phyloP scores from a whole-genome alignment of 2,888 invertebrate genomes.

The Leptinotarsa haldemani region DNA sequence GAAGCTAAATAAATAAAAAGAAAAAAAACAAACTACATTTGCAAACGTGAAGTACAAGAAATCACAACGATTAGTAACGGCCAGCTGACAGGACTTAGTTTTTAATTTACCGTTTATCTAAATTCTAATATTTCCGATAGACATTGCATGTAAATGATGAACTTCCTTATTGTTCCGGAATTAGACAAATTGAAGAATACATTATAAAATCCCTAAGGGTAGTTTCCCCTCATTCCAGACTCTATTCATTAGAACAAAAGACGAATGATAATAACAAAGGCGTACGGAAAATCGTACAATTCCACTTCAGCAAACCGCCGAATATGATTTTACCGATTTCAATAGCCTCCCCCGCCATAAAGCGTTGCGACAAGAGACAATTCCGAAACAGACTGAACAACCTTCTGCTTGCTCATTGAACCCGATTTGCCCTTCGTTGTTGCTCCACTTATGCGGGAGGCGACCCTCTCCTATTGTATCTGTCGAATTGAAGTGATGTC shows the following conservation, averaged over 20 bases:
- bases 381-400: background rate
- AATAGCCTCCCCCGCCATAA: slow-evolving; percentile 1
- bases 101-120: no score
- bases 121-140: no score
- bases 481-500: slow-evolving; percentile 3
- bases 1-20: no score
- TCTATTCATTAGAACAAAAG: slow-evolving; percentile 1
- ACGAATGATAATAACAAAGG: background rate
- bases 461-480: background rate
- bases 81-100: no score
- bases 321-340: background rate
- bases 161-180: background rate
- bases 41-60: no score
- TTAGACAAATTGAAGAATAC: background rate
- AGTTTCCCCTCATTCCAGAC: background rate
- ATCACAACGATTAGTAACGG: no score
- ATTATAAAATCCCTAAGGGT: background rate
- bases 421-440: background rate
- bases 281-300: slow-evolving; percentile 12
- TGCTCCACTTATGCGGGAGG: slow-evolving; percentile 8
- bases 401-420: background rate
- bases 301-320: background rate
- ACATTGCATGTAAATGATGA: no score
- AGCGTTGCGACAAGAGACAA: slow-evolving; percentile 2
- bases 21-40: no score